These are phyloP conservation scores for Hestina assimilis DNA, from an alignment of 1,140 invertebrate genomes.

Conservation along the genomic window DNA sequence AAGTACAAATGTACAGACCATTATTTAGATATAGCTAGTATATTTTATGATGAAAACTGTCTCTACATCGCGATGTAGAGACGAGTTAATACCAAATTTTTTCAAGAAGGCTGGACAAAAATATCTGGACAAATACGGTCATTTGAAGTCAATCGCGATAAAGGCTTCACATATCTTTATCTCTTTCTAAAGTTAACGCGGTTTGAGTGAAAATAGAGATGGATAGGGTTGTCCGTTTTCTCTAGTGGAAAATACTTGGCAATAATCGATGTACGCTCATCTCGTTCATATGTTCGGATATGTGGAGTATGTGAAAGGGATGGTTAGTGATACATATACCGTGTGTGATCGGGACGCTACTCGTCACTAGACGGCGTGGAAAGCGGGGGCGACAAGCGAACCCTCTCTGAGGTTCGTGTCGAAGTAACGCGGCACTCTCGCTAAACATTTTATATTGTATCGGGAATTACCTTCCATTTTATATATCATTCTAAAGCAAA, in stretches of 20 bases:
- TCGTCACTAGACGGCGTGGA: constrained; percentile 69
- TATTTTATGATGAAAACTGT: too few relatives aligned
- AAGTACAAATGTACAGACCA: too few relatives aligned
- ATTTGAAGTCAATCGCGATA: constrained; percentile 47
- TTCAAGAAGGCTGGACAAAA: constrained; percentile 26
- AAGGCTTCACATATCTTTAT: constrained; percentile 39
- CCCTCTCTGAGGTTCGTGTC: constrained; percentile 34
- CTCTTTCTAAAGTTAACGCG: constrained; percentile 51
- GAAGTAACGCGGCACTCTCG: constrained; percentile 2
- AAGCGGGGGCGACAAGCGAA: constrained; percentile 32
- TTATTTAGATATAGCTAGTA: too few relatives aligned
- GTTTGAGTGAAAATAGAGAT: constrained; percentile 61
- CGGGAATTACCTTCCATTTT: too few relatives aligned
- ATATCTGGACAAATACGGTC: constrained; percentile 53
- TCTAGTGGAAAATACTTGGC: constrained; percentile 50
- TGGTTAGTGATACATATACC: constrained; percentile 43
- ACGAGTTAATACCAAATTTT: neutral
- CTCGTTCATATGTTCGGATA: constrained; percentile 66
- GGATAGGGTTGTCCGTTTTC: constrained; percentile 65
- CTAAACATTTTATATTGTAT: neutral
- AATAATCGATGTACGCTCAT: constrained; percentile 62
- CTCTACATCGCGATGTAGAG: neutral
- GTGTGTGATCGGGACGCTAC: constrained; percentile 55
- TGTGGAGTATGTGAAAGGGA: constrained; percentile 65
- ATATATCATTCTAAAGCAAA: too few relatives aligned